phyloP scores from a whole-genome alignment of 2,113 vertebrate genomes.

The Hyla sarda region DNA sequence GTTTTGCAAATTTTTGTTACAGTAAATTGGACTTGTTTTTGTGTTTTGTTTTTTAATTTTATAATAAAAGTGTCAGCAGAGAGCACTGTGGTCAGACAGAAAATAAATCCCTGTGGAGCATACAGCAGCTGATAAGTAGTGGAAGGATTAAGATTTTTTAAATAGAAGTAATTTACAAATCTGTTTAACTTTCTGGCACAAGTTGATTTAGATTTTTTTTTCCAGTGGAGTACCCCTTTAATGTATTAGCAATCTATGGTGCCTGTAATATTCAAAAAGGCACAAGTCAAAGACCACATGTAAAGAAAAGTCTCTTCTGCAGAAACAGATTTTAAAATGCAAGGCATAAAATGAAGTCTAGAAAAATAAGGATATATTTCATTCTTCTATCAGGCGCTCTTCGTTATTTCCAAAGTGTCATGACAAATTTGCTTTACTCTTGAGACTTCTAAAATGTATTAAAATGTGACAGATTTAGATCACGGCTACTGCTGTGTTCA shows the following conservation, averaged over 20 bases:
- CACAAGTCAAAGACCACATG: background rate
- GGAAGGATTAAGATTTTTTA: too few relatives aligned
- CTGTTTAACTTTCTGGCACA: too few relatives aligned
- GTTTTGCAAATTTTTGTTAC: too few relatives aligned
- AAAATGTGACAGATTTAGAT: slow-evolving; percentile 25
- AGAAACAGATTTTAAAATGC: background rate
- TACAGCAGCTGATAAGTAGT: too few relatives aligned
- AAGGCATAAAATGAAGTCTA: background rate
- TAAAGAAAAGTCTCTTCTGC: background rate
- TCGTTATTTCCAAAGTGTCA: background rate
- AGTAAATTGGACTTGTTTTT: too few relatives aligned
- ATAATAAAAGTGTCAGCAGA: too few relatives aligned
- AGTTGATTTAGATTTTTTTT: too few relatives aligned
- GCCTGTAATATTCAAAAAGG: background rate
- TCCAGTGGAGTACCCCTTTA: too few relatives aligned
- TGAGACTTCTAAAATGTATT: background rate
- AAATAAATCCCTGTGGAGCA: too few relatives aligned
- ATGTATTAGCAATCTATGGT: background rate
- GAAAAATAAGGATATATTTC: background rate
- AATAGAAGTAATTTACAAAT: too few relatives aligned
- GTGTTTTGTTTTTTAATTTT: too few relatives aligned
- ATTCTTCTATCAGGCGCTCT: background rate
- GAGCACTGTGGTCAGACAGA: too few relatives aligned
- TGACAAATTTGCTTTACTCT: background rate
- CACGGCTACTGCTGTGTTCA: background rate